These are phyloP conservation scores for Oophaga sylvatica DNA, from an alignment of 2,797 vertebrate genomes.

Conservation along the genomic window DNA sequence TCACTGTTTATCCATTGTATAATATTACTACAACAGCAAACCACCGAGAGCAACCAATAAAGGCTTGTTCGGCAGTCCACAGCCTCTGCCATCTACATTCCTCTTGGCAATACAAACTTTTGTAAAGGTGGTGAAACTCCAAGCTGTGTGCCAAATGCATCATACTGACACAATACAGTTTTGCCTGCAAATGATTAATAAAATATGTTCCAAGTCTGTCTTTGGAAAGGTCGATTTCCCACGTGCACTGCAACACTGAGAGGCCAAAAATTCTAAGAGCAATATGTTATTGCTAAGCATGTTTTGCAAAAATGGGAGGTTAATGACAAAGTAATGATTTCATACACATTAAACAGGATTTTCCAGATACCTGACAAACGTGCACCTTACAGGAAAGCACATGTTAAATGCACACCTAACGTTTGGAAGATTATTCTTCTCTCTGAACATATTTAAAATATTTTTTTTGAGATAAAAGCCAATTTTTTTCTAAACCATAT, in stretches of 20 bases:
- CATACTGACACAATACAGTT: slow-evolving; percentile 48
- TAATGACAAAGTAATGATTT: not conserved
- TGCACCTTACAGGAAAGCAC: slow-evolving; percentile 25
- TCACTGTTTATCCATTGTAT: slow-evolving; percentile 43
- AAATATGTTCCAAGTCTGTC: slow-evolving; percentile 30
- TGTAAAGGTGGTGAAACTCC: slow-evolving; percentile 45
- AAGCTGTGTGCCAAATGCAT: slow-evolving; percentile 38
- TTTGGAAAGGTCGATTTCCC: slow-evolving; percentile 9
- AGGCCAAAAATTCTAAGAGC: slow-evolving; percentile 10
- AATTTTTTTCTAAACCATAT: too few species aligned
- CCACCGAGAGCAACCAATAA: slow-evolving; percentile 35
- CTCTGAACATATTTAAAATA: not conserved
- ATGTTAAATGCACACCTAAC: slow-evolving; percentile 23
- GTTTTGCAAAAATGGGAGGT: not conserved
- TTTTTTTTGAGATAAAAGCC: not conserved
- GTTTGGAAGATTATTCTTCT: slow-evolving; percentile 14
- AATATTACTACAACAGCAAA: slow-evolving; percentile 40
- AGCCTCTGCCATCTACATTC: slow-evolving; percentile 34
- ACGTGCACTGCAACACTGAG: not conserved
- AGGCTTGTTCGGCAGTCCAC: slow-evolving; percentile 39
- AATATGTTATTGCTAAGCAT: slow-evolving; percentile 16
- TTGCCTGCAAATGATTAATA: slow-evolving; percentile 44
- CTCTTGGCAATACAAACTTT: slow-evolving; percentile 39
- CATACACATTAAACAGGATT: not conserved
- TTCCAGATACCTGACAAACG: not conserved